Evolutionary conservation across 2,888 invertebrate genomes (phyloP).

Genomic region (Scaptomyza parva): DNA sequence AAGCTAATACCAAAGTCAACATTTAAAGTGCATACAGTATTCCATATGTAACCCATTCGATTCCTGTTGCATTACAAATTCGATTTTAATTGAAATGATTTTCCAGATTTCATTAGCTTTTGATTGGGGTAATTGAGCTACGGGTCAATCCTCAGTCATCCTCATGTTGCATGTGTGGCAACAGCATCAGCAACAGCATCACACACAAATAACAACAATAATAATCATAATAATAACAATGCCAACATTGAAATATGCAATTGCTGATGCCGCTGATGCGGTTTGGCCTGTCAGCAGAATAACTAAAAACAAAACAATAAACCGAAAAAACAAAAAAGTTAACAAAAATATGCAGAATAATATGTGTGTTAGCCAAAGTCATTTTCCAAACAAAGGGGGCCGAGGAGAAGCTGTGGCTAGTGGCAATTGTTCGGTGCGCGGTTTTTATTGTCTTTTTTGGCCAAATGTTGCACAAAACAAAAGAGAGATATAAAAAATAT

Average conservation of each 20-base stretch:
- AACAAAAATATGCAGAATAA: conserved; percentile 37
- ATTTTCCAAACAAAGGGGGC: conserved; percentile 21
- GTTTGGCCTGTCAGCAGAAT: conserved; percentile 5
- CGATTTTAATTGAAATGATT: conserved; percentile 71
- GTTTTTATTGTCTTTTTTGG: conserved; percentile 64
- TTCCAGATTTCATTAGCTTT: conserved; percentile 55
- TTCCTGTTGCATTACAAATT: conserved; percentile 58
- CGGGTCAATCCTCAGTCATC: conserved; percentile 34
- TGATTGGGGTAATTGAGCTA: conserved; percentile 61
- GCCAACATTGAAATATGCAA: conserved; percentile 32
- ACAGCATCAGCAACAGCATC: conserved; percentile 34
- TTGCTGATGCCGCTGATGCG: conserved; percentile 45
- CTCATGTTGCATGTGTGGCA: conserved; percentile 44
- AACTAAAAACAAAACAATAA: conserved; percentile 1
- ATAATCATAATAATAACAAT: conserved; percentile 52
- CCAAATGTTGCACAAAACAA: conserved; percentile 42
- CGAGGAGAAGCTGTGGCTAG: conserved; percentile 3
- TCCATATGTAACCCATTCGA: conserved; percentile 12
- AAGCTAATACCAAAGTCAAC: too few species aligned
- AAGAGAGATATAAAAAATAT: conserved; percentile 28
- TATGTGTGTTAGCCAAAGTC: conserved; percentile 26
- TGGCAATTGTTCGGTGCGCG: conserved; percentile 57
- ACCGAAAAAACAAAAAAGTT: background rate
- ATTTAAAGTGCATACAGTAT: conserved; percentile 9
- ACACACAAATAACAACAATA: conserved; percentile 30